Evolutionary conservation across 1,140 invertebrate genomes (phyloP), one percentile per base, ranked within the genome.

Genomic region (Drosophila paulistorum): DNA sequence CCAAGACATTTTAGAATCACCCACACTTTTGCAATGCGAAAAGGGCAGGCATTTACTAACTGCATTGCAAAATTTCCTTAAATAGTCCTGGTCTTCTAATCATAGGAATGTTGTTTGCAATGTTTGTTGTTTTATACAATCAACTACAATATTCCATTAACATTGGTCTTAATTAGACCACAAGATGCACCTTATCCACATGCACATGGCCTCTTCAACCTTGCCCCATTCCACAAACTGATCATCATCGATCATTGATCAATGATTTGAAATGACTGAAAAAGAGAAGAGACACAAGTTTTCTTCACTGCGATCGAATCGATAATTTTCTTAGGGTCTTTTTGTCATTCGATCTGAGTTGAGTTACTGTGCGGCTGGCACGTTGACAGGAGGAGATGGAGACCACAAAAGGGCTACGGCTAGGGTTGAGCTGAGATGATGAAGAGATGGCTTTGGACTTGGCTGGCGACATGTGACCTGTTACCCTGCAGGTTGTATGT

Each of bases 241-340:
- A 69, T 68, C 74, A 62, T 74, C 71, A 37, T 42, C 54, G 75
- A 85, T 79, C 77, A 79, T 85, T 79, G 82, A 81, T 85, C 82
- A 85, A 86, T 85, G 77, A 63, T 81, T 86, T 86, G 81, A 86
- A 65, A 70, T 77, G 61, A 39, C 67, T 69, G 66, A 71, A 77
- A 26, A 26, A 30, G 30, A 30, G 6, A 39, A 39, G 35, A 39
- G 37, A 39, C 37, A 13, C 37, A 39, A 39, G 11, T 11, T 11
- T 39, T 1, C 37, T 39, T 11, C 11, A 74, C 70, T 59, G 33
- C 13, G 77, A 79, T 79, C 45, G 9, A n/a, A 51, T 14, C 45
- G 74, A 86, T 85, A 81, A 85, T 85, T 74, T 30, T 71, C 9
- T 23, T 23, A 11, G 4, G 9, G 45, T 30, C 6, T 30, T 51